Evolutionary conservation across 2,888 invertebrate species (phyloP).

Genomic region (Cylloceria caligata): DNA sequence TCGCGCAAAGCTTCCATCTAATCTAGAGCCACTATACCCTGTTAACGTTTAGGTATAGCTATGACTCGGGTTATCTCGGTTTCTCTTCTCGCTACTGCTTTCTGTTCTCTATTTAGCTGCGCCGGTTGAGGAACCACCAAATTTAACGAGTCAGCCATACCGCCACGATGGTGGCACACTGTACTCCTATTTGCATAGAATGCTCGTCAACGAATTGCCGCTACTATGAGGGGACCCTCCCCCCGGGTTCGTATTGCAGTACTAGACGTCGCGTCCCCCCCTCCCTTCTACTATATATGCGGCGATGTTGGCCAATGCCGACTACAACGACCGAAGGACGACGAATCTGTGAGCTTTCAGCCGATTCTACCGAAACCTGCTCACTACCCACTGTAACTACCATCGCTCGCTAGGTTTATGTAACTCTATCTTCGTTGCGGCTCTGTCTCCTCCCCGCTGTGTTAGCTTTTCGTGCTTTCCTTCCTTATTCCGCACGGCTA

Average conservation of each 20-base stretch:
- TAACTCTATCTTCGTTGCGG: constrained; percentile 37
- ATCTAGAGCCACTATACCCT: neutral
- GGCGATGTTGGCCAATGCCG: constrained; percentile 33
- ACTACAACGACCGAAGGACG: no score
- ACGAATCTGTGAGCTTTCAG: constrained; percentile 14
- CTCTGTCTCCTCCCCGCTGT: constrained; percentile 17
- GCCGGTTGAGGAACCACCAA: constrained; percentile 63
- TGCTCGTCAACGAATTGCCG: constrained; percentile 60
- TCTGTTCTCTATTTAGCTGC: neutral
- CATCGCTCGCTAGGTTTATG: constrained; percentile 16
- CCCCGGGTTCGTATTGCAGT: constrained; percentile 51
- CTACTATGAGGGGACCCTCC: constrained; percentile 34
- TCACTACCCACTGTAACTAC: constrained; percentile 27
- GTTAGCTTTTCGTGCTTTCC: constrained; percentile 54
- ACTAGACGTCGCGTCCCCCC: constrained; percentile 29
- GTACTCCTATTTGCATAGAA: constrained; percentile 77
- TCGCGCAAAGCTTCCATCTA: neutral
- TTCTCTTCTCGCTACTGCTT: constrained; percentile 17
- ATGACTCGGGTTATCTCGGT: constrained; percentile 4
- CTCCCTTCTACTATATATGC: neutral
- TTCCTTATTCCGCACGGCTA: constrained; percentile 63
- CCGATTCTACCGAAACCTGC: constrained; percentile 5
- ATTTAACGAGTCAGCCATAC: constrained; percentile 72
- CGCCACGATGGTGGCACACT: constrained; percentile 67
- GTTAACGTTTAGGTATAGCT: constrained; percentile 28